A percentile compares a stretch with the other conserved stretches of the same genome.
These are phyloP conservation scores for Microtus oregoni DNA, from an alignment of 2,113 vertebrate species.

Conservation along the genomic window DNA sequence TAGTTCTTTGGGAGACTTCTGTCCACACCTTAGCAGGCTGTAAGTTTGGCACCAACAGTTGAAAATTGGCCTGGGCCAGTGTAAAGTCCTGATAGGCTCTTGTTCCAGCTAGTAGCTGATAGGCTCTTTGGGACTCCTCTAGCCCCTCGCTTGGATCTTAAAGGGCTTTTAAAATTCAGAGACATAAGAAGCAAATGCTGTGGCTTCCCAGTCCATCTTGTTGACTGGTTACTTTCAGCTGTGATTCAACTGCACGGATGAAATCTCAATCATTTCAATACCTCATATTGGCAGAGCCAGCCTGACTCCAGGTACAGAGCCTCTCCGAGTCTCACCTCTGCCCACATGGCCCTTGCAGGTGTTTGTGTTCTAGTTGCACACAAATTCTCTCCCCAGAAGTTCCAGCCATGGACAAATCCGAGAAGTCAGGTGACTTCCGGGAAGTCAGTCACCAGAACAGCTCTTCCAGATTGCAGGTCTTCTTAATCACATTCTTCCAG, in stretches of 20 bases:
- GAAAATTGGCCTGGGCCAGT: background rate
- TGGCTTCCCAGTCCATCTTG: slow-evolving; percentile 19
- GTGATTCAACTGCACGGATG: slow-evolving; percentile 25
- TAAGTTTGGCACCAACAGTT: background rate
- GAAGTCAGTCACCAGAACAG: rapidly evolving
- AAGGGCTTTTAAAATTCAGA: slow-evolving; percentile 41
- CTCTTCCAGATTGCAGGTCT: rapidly evolving
- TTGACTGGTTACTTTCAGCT: background rate
- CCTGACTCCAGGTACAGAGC: background rate
- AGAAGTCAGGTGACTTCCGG: too few species aligned
- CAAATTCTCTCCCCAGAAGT: background rate
- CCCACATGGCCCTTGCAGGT: background rate
- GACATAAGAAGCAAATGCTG: background rate
- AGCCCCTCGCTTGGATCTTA: rapidly evolving
- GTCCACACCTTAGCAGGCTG: background rate
- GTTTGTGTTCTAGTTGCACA: background rate
- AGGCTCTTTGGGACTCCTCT: rapidly evolving
- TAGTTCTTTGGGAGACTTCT: background rate
- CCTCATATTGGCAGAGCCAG: background rate
- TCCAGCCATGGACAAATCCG: too few species aligned
- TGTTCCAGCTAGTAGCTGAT: too few species aligned
- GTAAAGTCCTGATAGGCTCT: rapidly evolving
- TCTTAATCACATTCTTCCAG: background rate
- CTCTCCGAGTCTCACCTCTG: background rate
- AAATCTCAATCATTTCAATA: background rate